Evolutionary conservation across 1,140 invertebrate species (phyloP).

Genomic region (Aphaenogaster ashmeadi): DNA sequence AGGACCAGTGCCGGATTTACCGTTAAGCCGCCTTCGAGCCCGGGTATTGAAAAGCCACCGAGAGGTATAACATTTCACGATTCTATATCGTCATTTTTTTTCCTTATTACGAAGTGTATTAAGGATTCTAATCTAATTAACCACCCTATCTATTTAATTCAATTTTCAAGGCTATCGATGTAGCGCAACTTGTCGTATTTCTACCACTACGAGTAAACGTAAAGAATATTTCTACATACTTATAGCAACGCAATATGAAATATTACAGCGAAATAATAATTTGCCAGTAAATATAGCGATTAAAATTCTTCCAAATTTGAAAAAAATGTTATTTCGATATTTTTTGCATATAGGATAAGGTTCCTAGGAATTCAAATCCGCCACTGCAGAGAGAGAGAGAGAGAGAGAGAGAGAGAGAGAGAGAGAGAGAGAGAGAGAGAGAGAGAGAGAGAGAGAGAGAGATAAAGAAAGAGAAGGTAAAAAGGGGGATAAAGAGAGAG

Average conservation of each 20-base stretch:
- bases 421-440: conserved; percentile 25
- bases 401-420: conserved; percentile 34
- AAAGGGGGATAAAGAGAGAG: conserved; percentile 51
- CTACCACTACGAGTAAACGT: not conserved
- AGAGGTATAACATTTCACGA: not conserved
- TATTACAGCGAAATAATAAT: not conserved
- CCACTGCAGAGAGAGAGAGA: not conserved
- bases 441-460: not conserved
- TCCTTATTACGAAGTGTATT: not conserved
- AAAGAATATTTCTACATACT: not conserved
- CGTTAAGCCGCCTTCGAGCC: not conserved
- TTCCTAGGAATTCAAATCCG: not conserved
- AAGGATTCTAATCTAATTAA: not conserved
- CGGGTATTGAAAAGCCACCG: not conserved
- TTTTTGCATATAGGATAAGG: not conserved
- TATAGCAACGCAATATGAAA: not conserved
- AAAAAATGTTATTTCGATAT: not conserved
- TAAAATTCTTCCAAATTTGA: not conserved
- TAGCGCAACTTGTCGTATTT: not conserved
- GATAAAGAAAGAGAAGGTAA: conserved; percentile 27
- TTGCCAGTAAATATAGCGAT: not conserved
- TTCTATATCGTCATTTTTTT: not conserved
- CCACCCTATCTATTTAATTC: not conserved
- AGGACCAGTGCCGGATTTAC: conserved; percentile 44
- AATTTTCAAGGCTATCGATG: not conserved